Evolutionary conservation across 2,113 vertebrate genomes (phyloP), one percentile per base, ranked within the genome.

Genomic region (Lophura nycthemera): DNA sequence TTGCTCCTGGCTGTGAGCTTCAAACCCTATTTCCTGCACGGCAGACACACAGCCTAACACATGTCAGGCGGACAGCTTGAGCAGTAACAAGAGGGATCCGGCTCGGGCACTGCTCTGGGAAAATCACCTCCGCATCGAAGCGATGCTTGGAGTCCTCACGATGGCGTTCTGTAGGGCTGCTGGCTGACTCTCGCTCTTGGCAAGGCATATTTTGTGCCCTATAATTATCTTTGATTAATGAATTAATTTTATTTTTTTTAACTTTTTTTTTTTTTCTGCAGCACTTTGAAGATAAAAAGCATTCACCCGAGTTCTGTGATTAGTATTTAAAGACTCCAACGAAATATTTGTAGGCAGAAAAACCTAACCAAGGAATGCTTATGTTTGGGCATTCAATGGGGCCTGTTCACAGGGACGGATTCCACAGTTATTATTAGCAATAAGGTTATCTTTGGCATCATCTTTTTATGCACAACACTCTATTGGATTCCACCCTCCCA

Each of bases 1-100:
- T 94, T 95, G 96, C 96, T 94, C 90, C 96, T 96, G 86, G 96
- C 97, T 97, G 96, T 96, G 97, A 96, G 96, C 92, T 96, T 97
- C 97, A 96, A 96, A 95, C 95, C 91, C 91, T 92, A 96, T 97
- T 97, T 97, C 97, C 97, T 97, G 96, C 84, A 91, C 82, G 86
- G 95, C 90, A 94, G 96, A 97, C 92, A 93, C 77, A 90, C 90
- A 84, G 85, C 89, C 81, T 83, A 92, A 90, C 89, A 96, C 89
- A 95, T 94, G 95, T 94, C 95, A 95, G 92, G 92, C 87, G 92
- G 94, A 90, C 93, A 93, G 95, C 81, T 93, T 92, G 93, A 95
- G 69, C 8, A 83, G 93, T 92, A 95, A 89, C 90, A 71, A 73
- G 93, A 30, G 18, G 22, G 65, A 86, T 25, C 63, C 85, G 72